phyloP scores from a whole-genome alignment of 2,888 invertebrate species.

The Synanthedon formicaeformis region DNA sequence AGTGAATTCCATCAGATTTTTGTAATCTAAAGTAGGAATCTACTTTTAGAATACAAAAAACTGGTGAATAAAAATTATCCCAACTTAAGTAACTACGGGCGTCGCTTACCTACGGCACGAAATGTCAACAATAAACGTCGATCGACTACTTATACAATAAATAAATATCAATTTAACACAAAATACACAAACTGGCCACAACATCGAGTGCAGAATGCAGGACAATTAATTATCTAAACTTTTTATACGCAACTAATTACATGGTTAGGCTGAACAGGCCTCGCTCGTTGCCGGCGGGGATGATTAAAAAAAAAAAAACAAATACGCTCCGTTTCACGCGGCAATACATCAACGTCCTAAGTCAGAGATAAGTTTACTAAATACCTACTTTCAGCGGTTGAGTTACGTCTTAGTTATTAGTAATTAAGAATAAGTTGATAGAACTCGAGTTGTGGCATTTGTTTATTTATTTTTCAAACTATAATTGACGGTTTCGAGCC shows the following conservation, averaged over 20 bases:
- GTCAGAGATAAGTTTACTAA: conserved; percentile 48
- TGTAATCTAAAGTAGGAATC: no score
- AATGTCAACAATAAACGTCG: conserved; percentile 60
- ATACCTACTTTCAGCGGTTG: conserved; percentile 55
- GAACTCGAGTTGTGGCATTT: conserved; percentile 39
- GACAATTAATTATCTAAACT: conserved; percentile 59
- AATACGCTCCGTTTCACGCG: conserved; percentile 36
- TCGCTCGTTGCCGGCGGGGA: conserved; percentile 20
- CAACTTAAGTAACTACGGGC: conserved; percentile 26
- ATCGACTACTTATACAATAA: no score
- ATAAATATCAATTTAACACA: conserved; percentile 57
- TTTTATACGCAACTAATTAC: conserved; percentile 59
- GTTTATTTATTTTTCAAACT: conserved; percentile 38
- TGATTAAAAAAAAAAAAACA: conserved; percentile 26
- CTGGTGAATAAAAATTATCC: conserved; percentile 22
- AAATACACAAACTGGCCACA: conserved; percentile 20
- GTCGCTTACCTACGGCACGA: conserved; percentile 31
- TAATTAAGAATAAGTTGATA: conserved; percentile 64
- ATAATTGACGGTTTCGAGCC: conserved; percentile 53
- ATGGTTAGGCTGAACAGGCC: conserved; percentile 37
- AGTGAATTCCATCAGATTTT: background rate
- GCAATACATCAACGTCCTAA: conserved; percentile 55
- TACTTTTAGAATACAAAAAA: conserved; percentile 8
- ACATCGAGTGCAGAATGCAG: conserved; percentile 27
- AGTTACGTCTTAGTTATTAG: conserved; percentile 64